Evolutionary conservation across 2,113 vertebrate genomes (phyloP).

Genomic region (Hippocampus zosterae): DNA sequence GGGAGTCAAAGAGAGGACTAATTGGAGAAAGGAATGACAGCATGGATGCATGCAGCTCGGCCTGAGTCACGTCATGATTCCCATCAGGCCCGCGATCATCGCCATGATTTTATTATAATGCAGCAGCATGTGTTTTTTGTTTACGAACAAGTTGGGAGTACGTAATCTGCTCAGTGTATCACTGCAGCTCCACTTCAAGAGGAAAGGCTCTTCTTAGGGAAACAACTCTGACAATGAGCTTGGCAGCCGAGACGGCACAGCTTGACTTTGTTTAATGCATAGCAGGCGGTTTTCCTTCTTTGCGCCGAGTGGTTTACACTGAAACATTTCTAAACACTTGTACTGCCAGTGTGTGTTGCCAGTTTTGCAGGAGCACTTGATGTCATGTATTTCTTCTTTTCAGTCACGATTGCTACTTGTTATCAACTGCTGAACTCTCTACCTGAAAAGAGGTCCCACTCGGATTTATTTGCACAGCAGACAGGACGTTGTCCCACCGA

Average conservation of each 20-base stretch:
- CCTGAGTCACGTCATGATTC: constrained; percentile 45
- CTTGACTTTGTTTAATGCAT: constrained; percentile 61
- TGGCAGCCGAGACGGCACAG: constrained; percentile 36
- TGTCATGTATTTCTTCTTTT: not conserved
- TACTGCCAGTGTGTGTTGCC: not conserved
- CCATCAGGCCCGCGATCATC: constrained; percentile 50
- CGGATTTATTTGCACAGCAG: constrained; percentile 31
- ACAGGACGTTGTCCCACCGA: constrained; percentile 14
- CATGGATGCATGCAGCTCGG: constrained; percentile 18
- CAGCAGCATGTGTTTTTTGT: constrained; percentile 57
- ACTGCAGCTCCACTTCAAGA: constrained; percentile 19
- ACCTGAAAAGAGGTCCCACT: not conserved
- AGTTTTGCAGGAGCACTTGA: not conserved
- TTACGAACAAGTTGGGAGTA: constrained; percentile 49
- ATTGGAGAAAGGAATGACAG: constrained; percentile 26
- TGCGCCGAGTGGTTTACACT: constrained; percentile 12
- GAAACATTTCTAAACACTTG: constrained; percentile 16
- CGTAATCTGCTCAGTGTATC: constrained; percentile 54
- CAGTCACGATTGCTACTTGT: constrained; percentile 22
- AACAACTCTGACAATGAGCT: constrained; percentile 39
- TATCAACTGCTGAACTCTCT: constrained; percentile 1
- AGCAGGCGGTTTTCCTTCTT: constrained; percentile 24
- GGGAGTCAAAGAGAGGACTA: constrained; percentile 6
- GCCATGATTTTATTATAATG: constrained; percentile 58
- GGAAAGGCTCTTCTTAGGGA: constrained; percentile 32